These are phyloP conservation scores for Platichthys flesus DNA, from an alignment of 2,113 vertebrate species.

Conservation along the genomic window DNA sequence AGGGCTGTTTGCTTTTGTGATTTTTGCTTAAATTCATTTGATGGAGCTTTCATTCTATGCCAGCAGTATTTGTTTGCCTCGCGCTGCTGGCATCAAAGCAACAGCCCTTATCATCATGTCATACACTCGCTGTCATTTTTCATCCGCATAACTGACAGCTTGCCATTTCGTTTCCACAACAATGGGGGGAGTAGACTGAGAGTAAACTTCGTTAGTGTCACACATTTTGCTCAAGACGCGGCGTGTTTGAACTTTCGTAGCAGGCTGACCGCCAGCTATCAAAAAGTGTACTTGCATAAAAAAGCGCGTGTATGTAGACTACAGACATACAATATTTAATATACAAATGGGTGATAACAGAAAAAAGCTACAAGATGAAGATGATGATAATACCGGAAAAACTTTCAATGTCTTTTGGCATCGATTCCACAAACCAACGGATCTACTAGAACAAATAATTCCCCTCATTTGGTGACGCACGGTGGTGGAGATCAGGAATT, in stretches of 20 bases:
- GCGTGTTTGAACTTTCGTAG: constrained; percentile 10
- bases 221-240: constrained; percentile 21
- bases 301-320: background rate
- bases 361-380: background rate
- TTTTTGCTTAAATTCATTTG: constrained; percentile 43
- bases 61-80: constrained; percentile 50
- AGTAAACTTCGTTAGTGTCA: constrained; percentile 27
- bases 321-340: background rate
- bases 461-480: too few species aligned
- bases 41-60: constrained; percentile 36
- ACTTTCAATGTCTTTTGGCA: too few species aligned
- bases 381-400: too few species aligned
- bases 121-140: constrained; percentile 59
- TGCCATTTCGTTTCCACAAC: constrained; percentile 61
- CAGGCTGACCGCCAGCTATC: background rate
- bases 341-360: background rate
- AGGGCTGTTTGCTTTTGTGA: constrained; percentile 36
- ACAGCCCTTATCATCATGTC: constrained; percentile 57
- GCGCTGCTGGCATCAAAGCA: constrained; percentile 55
- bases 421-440: too few species aligned
- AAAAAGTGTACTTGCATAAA: background rate
- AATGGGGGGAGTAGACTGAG: constrained; percentile 28
- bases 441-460: too few species aligned
- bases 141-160: constrained; percentile 66
- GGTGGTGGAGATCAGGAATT: too few species aligned